Evolutionary conservation across 2,113 vertebrate genomes (phyloP).

Genomic region (Puntigrus tetrazona): DNA sequence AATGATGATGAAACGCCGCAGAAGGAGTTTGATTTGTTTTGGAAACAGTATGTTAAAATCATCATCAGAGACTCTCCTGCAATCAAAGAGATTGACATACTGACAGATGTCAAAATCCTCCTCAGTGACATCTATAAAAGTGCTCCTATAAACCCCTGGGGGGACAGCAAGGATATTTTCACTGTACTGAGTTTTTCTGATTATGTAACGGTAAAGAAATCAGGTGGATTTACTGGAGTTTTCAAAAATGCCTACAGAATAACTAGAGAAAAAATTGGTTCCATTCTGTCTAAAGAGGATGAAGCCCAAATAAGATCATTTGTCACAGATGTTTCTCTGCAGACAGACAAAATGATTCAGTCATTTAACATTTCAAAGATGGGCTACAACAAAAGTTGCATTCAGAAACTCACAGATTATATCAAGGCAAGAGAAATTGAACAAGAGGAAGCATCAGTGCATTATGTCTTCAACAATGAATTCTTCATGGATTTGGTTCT

Average conservation of each 20-base stretch:
- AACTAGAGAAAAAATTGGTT: no score
- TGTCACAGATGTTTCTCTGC: background rate
- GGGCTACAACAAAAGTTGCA: background rate
- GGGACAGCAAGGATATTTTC: background rate
- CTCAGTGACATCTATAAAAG: conserved; percentile 43
- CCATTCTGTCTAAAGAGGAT: background rate
- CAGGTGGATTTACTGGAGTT: background rate
- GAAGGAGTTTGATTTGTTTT: conserved; percentile 55
- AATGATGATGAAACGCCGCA: conserved; percentile 54
- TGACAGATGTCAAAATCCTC: conserved; percentile 55
- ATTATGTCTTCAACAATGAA: conserved; percentile 40
- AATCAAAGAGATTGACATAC: conserved; percentile 39
- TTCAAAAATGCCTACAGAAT: no score
- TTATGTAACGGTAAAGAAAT: background rate
- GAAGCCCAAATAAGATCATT: background rate
- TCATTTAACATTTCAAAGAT: background rate
- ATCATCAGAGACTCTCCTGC: background rate
- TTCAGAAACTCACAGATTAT: conserved; percentile 62
- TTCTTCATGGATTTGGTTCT: conserved; percentile 53
- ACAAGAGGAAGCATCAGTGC: background rate
- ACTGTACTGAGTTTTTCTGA: background rate
- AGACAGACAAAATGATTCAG: background rate
- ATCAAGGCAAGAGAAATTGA: conserved; percentile 31
- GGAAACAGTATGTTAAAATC: conserved; percentile 45
- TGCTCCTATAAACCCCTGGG: background rate